Conservation (phyloP, 2,888 invertebrate genomes). For the Amphiduros pacificus region DNA sequence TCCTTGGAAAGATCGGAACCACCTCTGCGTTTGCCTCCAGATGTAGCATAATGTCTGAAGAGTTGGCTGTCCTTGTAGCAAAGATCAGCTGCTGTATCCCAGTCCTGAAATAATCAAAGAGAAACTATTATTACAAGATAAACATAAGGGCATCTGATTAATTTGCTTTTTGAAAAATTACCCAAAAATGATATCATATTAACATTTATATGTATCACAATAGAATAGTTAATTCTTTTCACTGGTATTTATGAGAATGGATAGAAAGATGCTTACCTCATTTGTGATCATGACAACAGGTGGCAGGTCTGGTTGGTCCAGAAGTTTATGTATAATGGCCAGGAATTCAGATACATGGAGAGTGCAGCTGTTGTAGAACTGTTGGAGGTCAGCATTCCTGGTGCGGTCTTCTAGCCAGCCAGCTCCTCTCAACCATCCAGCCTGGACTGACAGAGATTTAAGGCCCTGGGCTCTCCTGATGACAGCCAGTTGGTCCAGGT, state of each 20-base stretch:
- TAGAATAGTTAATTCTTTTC: no score
- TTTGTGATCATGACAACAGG: conserved; percentile 9
- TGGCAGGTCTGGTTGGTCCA: conserved; percentile 1
- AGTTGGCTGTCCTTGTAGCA: background rate
- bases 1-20: background rate
- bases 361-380: background rate
- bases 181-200: no score
- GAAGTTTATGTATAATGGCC: conserved; percentile 5
- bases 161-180: no score
- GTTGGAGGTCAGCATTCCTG: background rate
- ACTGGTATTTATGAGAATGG: no score
- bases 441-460: conserved; percentile 4
- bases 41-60: background rate
- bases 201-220: no score
- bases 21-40: conserved; percentile 2
- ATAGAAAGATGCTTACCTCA: conserved; percentile 11
- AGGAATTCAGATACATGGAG: conserved; percentile 10
- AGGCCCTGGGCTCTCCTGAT: background rate
- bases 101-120: conserved; percentile 11
- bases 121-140: no score
- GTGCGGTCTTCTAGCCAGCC: background rate
- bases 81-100: background rate
- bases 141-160: no score
- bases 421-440: conserved; percentile 6
- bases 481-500: conserved; percentile 3